Base-by-base conservation (phyloP, 2,888 invertebrate genomes). In the Suillia variegata region DNA sequence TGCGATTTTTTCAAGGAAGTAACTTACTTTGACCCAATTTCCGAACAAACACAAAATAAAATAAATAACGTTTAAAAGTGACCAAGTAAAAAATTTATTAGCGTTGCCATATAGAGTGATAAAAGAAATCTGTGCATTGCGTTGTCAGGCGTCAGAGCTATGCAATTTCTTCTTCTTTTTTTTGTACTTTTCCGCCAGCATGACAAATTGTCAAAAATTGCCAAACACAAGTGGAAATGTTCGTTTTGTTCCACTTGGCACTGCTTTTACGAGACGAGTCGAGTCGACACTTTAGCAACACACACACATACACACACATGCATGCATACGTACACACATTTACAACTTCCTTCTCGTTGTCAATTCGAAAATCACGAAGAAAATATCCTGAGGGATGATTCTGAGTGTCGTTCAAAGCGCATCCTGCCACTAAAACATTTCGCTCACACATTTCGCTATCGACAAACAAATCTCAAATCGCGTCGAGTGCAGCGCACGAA, bases 1-100 rank as follows among this genome's bases (percentile, higher is more conserved):
- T 54, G 22, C 12, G 24, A n/a, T 21, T 47, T 21, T 73, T 72
- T 75, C 74, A 75, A 72, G 72, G 72, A 72, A 72, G 66, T 75
- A 75, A 74, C 72, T 75, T 66, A 74, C 75, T 74, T 74, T 75
- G 38, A 38, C 38, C 38, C n/a, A 38, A 38, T 13, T 38, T 38
- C n/a, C 6, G 12, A 5, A 12, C 12, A 5, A 31, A 8, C 6
- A 12, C 31, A 12, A 31, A 31, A 31, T 8, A 12, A 20, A 15
- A 5, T 20, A 4, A 5, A 42, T 18, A 42, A 8, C 42, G 15
- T 2, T 58, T 59, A 59, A 47, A 48, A 57, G 57, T 60, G 55
- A 58, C 62, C 51, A 56, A 58, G 48, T 42, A 45, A 47, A 17
- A 20, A 74, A 73, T 74, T n/a, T n/a, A n/a, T n/a, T n/a, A n/a